Conservation (phyloP, 2,888 invertebrate genomes). For the Mesorhabditis belari region DNA sequence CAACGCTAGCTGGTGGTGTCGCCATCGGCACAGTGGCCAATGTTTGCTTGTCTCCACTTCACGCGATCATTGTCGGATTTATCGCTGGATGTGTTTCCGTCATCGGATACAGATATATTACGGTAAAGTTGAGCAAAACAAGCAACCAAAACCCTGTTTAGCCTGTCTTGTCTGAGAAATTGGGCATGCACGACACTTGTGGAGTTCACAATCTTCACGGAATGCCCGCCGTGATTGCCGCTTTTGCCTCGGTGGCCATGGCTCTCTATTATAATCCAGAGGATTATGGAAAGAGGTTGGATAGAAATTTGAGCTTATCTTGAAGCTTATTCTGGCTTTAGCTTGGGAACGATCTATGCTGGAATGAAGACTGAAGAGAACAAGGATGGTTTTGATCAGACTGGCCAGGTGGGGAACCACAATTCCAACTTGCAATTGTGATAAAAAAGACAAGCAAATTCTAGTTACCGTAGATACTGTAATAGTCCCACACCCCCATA, state of each 20-base stretch:
- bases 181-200: conserved; percentile 60
- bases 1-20: conserved; percentile 55
- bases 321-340: conserved; percentile 7
- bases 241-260: conserved; percentile 24
- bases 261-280: conserved; percentile 24
- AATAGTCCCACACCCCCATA: too few species aligned
- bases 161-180: conserved; percentile 69
- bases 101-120: conserved; percentile 39
- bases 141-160: conserved; percentile 55
- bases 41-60: conserved; percentile 54
- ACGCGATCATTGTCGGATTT: conserved; percentile 50
- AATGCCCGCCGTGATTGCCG: conserved; percentile 41
- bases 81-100: conserved; percentile 50
- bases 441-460: too few species aligned
- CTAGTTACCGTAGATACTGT: too few species aligned
- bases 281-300: conserved; percentile 19
- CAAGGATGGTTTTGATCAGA: conserved; percentile 59
- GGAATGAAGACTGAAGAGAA: conserved; percentile 16
- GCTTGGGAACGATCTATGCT: conserved; percentile 30
- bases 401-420: conserved; percentile 51
- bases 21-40: conserved; percentile 53
- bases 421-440: too few species aligned
- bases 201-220: conserved; percentile 47
- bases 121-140: conserved; percentile 15
- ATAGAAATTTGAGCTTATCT: too few species aligned